Conservation (phyloP, 2,888 invertebrate genomes). For the Selenia dentaria region DNA sequence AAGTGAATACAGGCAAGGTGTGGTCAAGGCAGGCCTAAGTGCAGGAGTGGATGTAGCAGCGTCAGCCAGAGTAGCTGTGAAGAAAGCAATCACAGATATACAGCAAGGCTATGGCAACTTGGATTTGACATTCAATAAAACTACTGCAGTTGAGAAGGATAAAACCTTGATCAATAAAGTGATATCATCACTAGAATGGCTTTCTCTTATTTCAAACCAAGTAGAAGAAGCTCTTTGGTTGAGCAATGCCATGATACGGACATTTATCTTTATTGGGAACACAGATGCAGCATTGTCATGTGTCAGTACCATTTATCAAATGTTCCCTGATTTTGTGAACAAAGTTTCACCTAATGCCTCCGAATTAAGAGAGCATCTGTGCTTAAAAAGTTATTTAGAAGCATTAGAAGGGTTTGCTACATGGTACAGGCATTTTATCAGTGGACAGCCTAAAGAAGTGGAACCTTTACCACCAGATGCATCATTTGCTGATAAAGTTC, state of each 20-base stretch:
- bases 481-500: slow-evolving; percentile 94
- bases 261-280: slow-evolving; percentile 92
- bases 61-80: slow-evolving; percentile 94
- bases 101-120: slow-evolving; percentile 76
- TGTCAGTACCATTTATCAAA: slow-evolving; percentile 71
- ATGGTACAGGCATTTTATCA: slow-evolving; percentile 94
- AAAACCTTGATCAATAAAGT: slow-evolving; percentile 70
- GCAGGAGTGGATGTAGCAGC: slow-evolving; percentile 93
- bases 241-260: slow-evolving; percentile 94
- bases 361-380: slow-evolving; percentile 92
- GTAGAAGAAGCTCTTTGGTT: slow-evolving; percentile 92
- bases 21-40: slow-evolving; percentile 88
- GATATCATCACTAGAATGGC: slow-evolving; percentile 91
- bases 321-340: slow-evolving; percentile 66
- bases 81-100: slow-evolving; percentile 84
- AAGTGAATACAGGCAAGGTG: slow-evolving; percentile 86
- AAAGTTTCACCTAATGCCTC: slow-evolving; percentile 69
- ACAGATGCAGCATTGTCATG: slow-evolving; percentile 92
- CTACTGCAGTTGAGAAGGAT: slow-evolving; percentile 85
- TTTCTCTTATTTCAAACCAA: slow-evolving; percentile 91
- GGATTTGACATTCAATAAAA: slow-evolving; percentile 86
- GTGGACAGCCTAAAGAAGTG: slow-evolving; percentile 90
- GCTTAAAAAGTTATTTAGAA: slow-evolving; percentile 94
- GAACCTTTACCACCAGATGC: slow-evolving; percentile 84
- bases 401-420: slow-evolving; percentile 95